A percentile compares a stretch with the other conserved stretches of the same genome.
Conservation (phyloP, 2,113 vertebrate genomes). For the Alligator sinensis region DNA sequence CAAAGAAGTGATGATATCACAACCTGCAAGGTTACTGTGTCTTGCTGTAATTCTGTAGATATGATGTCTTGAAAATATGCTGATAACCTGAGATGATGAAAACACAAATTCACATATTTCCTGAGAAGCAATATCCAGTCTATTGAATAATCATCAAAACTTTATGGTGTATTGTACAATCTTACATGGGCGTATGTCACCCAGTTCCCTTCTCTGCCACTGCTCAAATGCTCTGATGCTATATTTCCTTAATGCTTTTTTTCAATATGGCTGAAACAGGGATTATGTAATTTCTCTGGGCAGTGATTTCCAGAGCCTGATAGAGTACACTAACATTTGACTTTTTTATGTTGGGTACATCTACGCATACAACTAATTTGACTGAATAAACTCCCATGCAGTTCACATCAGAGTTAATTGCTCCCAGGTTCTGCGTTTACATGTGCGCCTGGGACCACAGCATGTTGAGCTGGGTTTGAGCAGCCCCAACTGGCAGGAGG, state of each 20-base stretch:
- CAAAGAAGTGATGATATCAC: constrained; percentile 63
- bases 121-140: neutral
- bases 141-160: constrained; percentile 1
- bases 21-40: constrained; percentile 51
- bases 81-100: neutral
- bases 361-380: too few species aligned
- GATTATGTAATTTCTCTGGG: neutral
- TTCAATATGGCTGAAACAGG: neutral
- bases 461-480: too few species aligned
- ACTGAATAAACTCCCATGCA: too few species aligned
- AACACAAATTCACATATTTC: neutral
- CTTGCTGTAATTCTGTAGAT: constrained; percentile 39
- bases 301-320: neutral
- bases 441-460: too few species aligned
- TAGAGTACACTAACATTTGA: neutral
- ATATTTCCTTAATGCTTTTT: neutral
- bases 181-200: neutral
- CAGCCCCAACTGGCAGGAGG: too few species aligned
- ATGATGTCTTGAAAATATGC: constrained; percentile 36
- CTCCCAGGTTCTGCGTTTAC: too few species aligned
- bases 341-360: neutral
- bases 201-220: neutral
- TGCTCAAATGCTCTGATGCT: neutral
- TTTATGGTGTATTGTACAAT: neutral
- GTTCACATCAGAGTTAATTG: too few species aligned